These are phyloP conservation scores for Tenrec ecaudatus DNA, from an alignment of 2,113 vertebrate genomes.

Conservation along the genomic window DNA sequence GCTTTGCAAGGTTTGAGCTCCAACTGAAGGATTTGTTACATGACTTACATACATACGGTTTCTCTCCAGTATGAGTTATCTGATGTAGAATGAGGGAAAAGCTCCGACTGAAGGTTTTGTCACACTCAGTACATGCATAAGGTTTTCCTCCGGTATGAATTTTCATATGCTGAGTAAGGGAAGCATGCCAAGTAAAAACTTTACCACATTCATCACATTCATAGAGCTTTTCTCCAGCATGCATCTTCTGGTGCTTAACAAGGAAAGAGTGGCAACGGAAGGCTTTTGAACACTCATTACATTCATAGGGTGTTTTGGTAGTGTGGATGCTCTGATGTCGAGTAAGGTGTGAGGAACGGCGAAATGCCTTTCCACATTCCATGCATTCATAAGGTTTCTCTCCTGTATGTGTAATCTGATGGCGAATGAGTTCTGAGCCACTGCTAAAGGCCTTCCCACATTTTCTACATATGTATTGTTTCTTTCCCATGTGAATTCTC, in stretches of 20 bases:
- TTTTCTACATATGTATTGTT: constrained; percentile 71
- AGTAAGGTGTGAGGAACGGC: constrained; percentile 78
- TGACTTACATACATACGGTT: constrained; percentile 71
- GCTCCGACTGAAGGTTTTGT: constrained; percentile 77
- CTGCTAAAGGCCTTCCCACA: constrained; percentile 81
- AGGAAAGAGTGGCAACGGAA: constrained; percentile 78
- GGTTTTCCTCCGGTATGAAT: constrained; percentile 79
- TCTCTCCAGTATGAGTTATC: constrained; percentile 78
- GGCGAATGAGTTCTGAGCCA: constrained; percentile 75
- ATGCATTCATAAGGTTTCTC: constrained; percentile 81
- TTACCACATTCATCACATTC: constrained; percentile 80
- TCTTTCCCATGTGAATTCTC: constrained; percentile 78
- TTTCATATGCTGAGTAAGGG: constrained; percentile 75
- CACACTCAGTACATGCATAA: constrained; percentile 71
- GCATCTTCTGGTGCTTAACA: constrained; percentile 78
- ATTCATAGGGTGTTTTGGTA: constrained; percentile 73
- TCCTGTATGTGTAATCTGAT: constrained; percentile 79
- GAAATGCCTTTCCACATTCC: constrained; percentile 80
- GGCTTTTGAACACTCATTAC: constrained; percentile 73
- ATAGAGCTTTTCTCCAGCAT: constrained; percentile 78
- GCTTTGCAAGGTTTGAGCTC: constrained; percentile 73
- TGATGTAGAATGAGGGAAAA: constrained; percentile 78
- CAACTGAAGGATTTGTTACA: constrained; percentile 75
- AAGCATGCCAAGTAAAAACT: constrained; percentile 75
- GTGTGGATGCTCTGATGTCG: constrained; percentile 78